These are phyloP conservation scores for Drusus annulatus DNA, from an alignment of 1,140 invertebrate genomes.

Conservation along the genomic window DNA sequence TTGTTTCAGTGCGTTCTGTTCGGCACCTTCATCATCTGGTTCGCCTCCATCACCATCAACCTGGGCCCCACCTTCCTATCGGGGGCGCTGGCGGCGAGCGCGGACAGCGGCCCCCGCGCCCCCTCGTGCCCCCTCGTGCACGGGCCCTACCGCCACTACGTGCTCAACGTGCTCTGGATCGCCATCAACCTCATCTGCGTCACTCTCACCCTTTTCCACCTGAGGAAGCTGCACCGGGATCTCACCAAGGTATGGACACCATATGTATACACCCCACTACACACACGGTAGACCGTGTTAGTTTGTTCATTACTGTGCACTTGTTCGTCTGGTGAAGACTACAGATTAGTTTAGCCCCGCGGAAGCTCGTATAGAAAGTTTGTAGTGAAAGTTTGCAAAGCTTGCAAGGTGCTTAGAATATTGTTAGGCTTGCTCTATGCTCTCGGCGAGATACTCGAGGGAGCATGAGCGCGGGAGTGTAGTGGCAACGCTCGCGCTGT, in stretches of 20 bases:
- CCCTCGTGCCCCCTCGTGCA: constrained; percentile 87
- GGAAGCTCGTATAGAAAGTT: no score
- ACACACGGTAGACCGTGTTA: no score
- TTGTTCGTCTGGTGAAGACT: no score
- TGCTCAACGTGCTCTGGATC: constrained; percentile 92
- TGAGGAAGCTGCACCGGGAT: constrained; percentile 87
- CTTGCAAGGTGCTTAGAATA: no score
- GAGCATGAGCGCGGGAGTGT: no score
- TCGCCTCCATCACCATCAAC: constrained; percentile 91
- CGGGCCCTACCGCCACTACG: constrained; percentile 87
- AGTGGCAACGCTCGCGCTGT: no score
- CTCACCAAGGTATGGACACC: constrained; percentile 77
- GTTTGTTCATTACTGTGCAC: no score
- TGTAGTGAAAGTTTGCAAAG: no score
- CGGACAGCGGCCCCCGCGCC: constrained; percentile 81
- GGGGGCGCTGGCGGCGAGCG: constrained; percentile 87
- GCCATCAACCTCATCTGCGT: constrained; percentile 90
- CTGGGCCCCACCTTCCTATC: constrained; percentile 91
- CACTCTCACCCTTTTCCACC: constrained; percentile 86
- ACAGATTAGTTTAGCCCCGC: no score
- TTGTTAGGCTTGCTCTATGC: no score
- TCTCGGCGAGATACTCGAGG: no score
- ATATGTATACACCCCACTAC: not conserved
- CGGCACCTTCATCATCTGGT: constrained; percentile 95
- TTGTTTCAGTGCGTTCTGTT: constrained; percentile 88